Evolutionary conservation across 1,140 invertebrate genomes (phyloP), one percentile per base, ranked within the genome.

Genomic region (Drosophila mayri): DNA sequence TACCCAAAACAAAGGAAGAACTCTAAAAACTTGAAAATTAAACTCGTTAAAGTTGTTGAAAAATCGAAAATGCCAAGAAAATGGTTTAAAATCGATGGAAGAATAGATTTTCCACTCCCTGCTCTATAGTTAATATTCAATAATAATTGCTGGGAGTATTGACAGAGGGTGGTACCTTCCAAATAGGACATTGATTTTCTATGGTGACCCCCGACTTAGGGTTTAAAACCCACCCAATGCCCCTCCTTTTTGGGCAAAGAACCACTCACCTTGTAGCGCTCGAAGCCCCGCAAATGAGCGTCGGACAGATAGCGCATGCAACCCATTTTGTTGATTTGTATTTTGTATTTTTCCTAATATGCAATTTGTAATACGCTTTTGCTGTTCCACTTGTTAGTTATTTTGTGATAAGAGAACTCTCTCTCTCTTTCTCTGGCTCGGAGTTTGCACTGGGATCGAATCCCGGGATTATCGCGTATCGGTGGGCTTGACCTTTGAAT

Each of bases 261-360:
- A 75, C 60, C 49, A 91, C 92, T 93, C 84, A 97, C 96, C 94
- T 97, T 97, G 90, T 97, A 97, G 87, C 95, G 95, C 92, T 97
- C 96, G 93, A 97, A 97, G 65, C 97, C 97, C 80, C 94, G 93
- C 67, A 97, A 94, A 91, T 97, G 95, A 77, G 96, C 95, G 47
- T 94, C 94, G 37, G 94, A 94, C 67, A 97, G 93, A 93, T 97
- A 97, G 73, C 95, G 90, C 38, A 92, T 91, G 80, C 94, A 93
- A 60, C 74, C 54, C 87, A 88, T 88, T 76, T 79, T 87, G 59
- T 44, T 59, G 44, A 20, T 68, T 68, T 38, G 38, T 59, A 9
- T 43, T 46, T 50, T 58, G 20, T 59, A n/a, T 55, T 58, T 62
- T 37, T 44, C 50, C 32, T 9, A 54, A 52, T 52, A 28, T 37